A percentile compares a stretch with the other conserved stretches of the same genome.
These are phyloP conservation scores for Sebastes glaucus DNA, from an alignment of 2,797 vertebrate species.

Conservation along the genomic window DNA sequence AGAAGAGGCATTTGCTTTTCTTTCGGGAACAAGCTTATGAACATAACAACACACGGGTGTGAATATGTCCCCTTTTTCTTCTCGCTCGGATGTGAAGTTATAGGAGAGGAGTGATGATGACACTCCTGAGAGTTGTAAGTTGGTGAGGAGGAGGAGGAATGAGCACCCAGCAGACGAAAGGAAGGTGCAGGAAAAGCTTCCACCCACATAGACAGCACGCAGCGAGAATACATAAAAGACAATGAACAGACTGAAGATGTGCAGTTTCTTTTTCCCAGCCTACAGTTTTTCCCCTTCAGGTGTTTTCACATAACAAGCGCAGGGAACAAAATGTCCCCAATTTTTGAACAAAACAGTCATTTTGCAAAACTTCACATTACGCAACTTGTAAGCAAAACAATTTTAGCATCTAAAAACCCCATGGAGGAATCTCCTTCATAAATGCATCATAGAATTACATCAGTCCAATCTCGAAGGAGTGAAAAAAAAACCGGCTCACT, in stretches of 20 bases:
- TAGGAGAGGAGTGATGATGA: constrained; percentile 26
- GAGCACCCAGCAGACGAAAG: constrained; percentile 35
- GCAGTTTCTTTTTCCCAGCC: not conserved
- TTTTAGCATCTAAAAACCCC: not conserved
- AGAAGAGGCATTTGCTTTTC: not conserved
- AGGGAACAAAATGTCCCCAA: constrained; percentile 7
- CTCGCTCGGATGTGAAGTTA: constrained; percentile 27
- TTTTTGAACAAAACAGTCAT: constrained; percentile 9
- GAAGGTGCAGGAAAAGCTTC: constrained; percentile 23
- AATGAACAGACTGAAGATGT: constrained; percentile 11
- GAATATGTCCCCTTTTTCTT: not conserved
- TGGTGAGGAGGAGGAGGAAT: constrained; percentile 25
- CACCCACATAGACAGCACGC: constrained; percentile 38
- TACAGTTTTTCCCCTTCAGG: constrained; percentile 28
- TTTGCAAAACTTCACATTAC: constrained; percentile 13
- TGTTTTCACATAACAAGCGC: constrained; percentile 28
- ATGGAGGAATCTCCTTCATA: not conserved
- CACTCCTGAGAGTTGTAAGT: constrained; percentile 41
- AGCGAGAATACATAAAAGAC: constrained; percentile 37
- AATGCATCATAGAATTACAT: not conserved
- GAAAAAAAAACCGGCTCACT: constrained; percentile 20
- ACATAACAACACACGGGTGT: not conserved
- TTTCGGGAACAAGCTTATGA: not conserved
- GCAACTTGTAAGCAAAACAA: not conserved
- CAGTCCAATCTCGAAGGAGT: not conserved